A percentile compares a stretch with the other conserved stretches of the same genome.
Evolutionary conservation across 2,113 vertebrate genomes (phyloP).

Genomic region (Sinocyclocheilus grahami): DNA sequence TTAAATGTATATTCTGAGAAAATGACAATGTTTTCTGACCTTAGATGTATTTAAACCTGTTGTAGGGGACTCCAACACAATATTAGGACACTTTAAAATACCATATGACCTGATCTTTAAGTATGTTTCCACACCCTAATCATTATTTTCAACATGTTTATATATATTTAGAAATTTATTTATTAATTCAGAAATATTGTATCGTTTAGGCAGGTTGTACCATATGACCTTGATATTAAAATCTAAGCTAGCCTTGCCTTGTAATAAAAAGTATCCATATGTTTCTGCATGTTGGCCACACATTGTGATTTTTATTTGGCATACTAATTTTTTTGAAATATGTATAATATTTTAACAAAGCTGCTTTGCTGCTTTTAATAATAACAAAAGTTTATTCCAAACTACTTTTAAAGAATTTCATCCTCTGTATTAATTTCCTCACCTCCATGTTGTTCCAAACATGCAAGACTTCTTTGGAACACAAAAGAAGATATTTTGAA

Average conservation of each 20-base stretch:
- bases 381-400: not conserved
- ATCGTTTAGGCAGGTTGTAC: not conserved
- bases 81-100: too few relatives aligned
- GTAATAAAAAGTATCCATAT: not conserved
- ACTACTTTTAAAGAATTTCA: not conserved
- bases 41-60: too few relatives aligned
- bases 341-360: not conserved
- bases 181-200: not conserved
- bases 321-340: too few relatives aligned
- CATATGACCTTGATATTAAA: not conserved
- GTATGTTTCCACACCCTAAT: not conserved
- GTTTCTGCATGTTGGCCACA: not conserved
- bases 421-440: not conserved
- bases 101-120: not conserved
- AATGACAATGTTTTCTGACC: too few relatives aligned
- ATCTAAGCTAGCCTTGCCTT: not conserved
- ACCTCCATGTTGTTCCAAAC: not conserved
- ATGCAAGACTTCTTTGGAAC: too few relatives aligned
- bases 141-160: not conserved
- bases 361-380: not conserved
- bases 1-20: too few relatives aligned
- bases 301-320: too few relatives aligned
- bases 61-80: too few relatives aligned
- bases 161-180: not conserved
- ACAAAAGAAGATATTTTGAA: too few relatives aligned